These are phyloP conservation scores for Lichenostomus cassidix DNA, from an alignment of 2,113 vertebrate species.

Conservation along the genomic window DNA sequence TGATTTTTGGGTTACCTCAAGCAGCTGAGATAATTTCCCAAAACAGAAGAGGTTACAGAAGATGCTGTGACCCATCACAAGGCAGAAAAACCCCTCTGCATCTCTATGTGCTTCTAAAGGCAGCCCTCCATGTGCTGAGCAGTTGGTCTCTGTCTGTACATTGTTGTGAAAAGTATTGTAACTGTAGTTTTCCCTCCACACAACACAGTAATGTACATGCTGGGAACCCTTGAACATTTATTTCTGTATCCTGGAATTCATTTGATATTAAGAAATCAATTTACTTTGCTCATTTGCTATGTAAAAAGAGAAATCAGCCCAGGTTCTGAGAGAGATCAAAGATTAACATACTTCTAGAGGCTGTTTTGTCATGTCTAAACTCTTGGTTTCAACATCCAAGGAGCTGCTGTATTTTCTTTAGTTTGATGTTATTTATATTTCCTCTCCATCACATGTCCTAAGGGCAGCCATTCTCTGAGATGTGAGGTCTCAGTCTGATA, in stretches of 20 bases:
- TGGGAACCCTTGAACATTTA: background rate
- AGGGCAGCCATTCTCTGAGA: background rate
- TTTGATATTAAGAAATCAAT: background rate
- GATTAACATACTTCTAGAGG: background rate
- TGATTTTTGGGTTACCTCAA: background rate
- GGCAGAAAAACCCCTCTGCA: background rate
- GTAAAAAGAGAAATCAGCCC: background rate
- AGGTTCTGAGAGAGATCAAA: background rate
- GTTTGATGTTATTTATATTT: background rate
- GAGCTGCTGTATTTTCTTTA: background rate
- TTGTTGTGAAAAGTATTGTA: background rate
- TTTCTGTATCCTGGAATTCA: background rate
- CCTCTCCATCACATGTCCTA: background rate
- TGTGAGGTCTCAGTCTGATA: background rate
- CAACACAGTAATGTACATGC: background rate
- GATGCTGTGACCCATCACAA: background rate
- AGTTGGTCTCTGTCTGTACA: background rate
- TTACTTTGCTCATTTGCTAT: background rate
- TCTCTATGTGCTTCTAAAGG: background rate
- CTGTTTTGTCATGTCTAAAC: background rate
- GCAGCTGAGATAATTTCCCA: background rate
- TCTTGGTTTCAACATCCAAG: background rate
- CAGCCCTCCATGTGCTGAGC: background rate
- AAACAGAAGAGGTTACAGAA: background rate
- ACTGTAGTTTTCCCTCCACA: background rate